Evolutionary conservation across 2,113 vertebrate species (phyloP), one percentile per base, ranked within the genome.

Genomic region (Cnemophilus loriae): DNA sequence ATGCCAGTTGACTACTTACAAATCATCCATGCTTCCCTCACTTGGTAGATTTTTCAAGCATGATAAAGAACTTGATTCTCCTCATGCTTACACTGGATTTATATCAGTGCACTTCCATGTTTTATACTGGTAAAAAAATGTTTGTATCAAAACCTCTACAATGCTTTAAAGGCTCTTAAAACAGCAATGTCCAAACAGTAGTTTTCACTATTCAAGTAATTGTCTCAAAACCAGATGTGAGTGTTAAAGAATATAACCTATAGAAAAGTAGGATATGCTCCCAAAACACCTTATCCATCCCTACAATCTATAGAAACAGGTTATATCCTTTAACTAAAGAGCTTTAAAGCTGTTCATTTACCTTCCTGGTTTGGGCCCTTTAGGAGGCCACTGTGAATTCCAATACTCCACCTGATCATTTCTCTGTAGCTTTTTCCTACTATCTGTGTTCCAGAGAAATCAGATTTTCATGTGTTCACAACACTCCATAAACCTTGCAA

Each of bases 1-100:
- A 97, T 97, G 95, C 96, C 96, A 94, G 93, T 94, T 82, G 83
- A 93, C 96, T 97, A 92, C 96, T 97, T 97, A 96, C 96, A 97
- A 97, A 96, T 97, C 95, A 96, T 93, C 96, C 88, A 90, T 86
- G 93, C 92, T 95, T 92, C 95, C 77, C 86, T 92, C 88, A 59
- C 85, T 95, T 68, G 65, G 75, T 80, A 89, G 92, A 95, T 97
- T 96, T 92, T 95, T 78, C 93, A 96, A 93, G 79, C 90, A 61
- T 71, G 88, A 95, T 96, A 96, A 94, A 97, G 90, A 88, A 90
- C 71, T 60, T 84, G 59, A 95, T 86, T 96, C 71, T 81, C 56
- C 64, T 60, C 79, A 42, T 77, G 70, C 84, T 91, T 91, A 89
- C 76, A 30, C 52, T 71, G 90, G 57, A 76, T 88, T 94, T 92